Evolutionary conservation across 2,113 vertebrate genomes (phyloP).

Genomic region (Amblyopsis rosae): DNA sequence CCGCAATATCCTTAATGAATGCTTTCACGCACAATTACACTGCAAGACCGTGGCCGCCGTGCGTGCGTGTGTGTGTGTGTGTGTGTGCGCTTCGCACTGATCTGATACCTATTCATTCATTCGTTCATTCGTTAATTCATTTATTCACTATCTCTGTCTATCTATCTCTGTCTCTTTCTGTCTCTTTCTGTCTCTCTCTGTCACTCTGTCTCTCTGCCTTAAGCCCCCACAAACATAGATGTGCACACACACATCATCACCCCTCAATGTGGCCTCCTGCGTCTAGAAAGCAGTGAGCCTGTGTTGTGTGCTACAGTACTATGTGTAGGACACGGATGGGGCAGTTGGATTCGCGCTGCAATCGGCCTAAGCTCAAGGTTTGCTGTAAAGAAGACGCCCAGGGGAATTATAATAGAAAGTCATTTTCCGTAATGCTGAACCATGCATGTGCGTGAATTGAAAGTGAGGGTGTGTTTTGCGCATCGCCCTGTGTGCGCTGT

Average conservation of each 20-base stretch:
- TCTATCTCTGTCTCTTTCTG: background rate
- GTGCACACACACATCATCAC: constrained; percentile 56
- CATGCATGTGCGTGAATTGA: constrained; percentile 6
- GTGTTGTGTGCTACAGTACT: no score
- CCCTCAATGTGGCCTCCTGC: constrained; percentile 15
- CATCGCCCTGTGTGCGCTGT: background rate
- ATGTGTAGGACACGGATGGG: background rate
- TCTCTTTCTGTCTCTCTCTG: no score
- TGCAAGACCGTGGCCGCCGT: constrained; percentile 15
- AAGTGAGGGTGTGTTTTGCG: constrained; percentile 16
- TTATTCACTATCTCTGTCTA: background rate
- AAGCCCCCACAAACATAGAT: constrained; percentile 36
- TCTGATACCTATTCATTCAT: background rate
- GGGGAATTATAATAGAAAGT: constrained; percentile 40
- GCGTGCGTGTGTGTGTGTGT: constrained; percentile 15
- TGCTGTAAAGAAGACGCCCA: background rate
- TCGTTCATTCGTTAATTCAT: background rate
- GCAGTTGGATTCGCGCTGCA: background rate
- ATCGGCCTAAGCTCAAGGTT: background rate
- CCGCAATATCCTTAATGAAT: constrained; percentile 63
- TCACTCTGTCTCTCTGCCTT: constrained; percentile 6
- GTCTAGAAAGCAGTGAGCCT: no score
- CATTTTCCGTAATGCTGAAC: constrained; percentile 56
- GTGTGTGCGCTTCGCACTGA: background rate
- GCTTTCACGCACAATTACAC: constrained; percentile 67